Evolutionary conservation across 2,888 invertebrate species (phyloP).

Genomic region (Cantharis rufa): DNA sequence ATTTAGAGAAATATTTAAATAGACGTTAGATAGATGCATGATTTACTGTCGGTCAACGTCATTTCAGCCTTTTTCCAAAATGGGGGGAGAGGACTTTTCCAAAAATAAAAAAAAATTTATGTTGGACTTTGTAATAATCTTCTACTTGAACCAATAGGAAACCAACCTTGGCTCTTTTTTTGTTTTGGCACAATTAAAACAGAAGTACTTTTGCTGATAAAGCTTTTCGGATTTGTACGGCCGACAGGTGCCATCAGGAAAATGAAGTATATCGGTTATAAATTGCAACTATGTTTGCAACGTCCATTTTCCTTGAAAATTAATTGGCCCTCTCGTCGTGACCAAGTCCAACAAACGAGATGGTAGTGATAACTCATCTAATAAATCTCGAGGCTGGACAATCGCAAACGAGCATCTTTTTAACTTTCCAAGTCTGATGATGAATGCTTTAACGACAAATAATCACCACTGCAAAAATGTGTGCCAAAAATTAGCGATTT

Average conservation of each 20-base stretch:
- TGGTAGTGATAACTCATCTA: neutral
- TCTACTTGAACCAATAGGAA: too few relatives aligned
- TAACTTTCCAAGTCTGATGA: neutral
- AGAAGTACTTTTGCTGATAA: too few relatives aligned
- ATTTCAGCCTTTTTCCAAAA: too few relatives aligned
- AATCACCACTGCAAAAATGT: neutral
- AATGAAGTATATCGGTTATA: neutral
- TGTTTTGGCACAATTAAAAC: too few relatives aligned
- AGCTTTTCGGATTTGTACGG: too few relatives aligned
- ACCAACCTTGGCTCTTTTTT: too few relatives aligned
- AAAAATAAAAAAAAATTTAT: too few relatives aligned
- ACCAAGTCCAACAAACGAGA: neutral
- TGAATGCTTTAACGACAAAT: neutral
- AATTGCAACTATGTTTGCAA: neutral
- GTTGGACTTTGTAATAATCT: too few relatives aligned
- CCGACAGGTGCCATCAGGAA: neutral
- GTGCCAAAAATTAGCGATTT: neutral
- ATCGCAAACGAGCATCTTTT: neutral
- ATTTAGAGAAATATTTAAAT: too few relatives aligned
- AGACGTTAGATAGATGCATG: too few relatives aligned
- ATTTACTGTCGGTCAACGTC: too few relatives aligned
- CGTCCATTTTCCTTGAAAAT: neutral
- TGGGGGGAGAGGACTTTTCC: too few relatives aligned
- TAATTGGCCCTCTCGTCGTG: neutral
- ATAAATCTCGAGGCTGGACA: neutral